Conservation (phyloP, 2,113 vertebrate genomes). For the Pycnonotus jocosus region DNA sequence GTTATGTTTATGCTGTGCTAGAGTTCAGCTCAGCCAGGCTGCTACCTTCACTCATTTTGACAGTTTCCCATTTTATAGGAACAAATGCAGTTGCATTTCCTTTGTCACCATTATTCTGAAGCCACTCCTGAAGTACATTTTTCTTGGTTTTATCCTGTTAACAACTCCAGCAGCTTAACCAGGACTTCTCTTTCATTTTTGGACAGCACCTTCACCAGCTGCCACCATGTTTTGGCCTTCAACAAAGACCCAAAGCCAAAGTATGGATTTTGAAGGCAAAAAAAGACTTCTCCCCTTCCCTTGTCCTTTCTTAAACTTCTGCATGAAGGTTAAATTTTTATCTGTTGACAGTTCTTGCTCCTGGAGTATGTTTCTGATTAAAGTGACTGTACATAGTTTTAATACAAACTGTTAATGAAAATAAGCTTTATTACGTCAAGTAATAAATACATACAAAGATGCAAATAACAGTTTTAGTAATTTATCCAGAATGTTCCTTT, state of each 20-base stretch:
- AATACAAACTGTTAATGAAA: constrained; percentile 86
- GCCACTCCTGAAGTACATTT: not conserved
- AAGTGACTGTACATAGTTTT: constrained; percentile 28
- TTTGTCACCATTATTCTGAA: not conserved
- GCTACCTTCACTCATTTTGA: not conserved
- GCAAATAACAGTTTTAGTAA: constrained; percentile 85
- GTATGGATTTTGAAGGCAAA: not conserved
- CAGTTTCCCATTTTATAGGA: not conserved
- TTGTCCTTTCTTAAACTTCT: not conserved
- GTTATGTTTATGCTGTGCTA: not conserved
- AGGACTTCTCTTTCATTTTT: not conserved
- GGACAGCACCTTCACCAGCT: not conserved
- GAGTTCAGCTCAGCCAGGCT: not conserved
- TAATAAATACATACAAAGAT: constrained; percentile 99
- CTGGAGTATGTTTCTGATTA: not conserved
- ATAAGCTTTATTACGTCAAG: constrained; percentile 99
- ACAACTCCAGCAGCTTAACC: not conserved
- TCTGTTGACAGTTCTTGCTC: not conserved
- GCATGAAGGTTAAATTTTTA: not conserved
- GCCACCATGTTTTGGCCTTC: not conserved
- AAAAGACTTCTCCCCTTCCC: not conserved
- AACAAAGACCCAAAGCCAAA: not conserved
- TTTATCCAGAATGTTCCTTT: constrained; percentile 68
- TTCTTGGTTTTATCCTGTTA: not conserved
- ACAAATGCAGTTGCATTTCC: not conserved